Evolutionary conservation across 1,140 invertebrate species (phyloP), one percentile per base, ranked within the genome.

Genomic region (Platyura marginata): DNA sequence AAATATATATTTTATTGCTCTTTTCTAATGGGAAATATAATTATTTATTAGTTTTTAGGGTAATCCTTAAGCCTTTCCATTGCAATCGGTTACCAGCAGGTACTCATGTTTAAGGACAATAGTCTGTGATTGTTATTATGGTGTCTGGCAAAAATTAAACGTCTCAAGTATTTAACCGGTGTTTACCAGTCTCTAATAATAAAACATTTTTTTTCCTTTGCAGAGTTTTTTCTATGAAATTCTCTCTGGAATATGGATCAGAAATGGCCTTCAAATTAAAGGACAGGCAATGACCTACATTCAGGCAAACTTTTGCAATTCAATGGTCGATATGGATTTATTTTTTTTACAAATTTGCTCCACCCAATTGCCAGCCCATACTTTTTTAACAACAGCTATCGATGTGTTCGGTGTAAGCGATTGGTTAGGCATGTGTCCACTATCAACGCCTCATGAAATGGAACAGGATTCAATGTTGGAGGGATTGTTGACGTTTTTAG

Each of bases 261-360:
- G 92, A 41, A 97, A 97, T 66, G 94, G 93, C 1, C 68, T 95
- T 1, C 93, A 97, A 70, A 96, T 97, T 49, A 91, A 91, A 64
- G 91, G 91, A 11, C 92, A 97, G 66, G 91, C 92, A 4, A 96
- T 97, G 89, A 96, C 93, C 16, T 98, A 97, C 57, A 90, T 96
- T 48, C 93, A 97, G 61, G 92, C 88, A 45, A 94, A 97, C 66
- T 97, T 97, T 65, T 95, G 90, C 65, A 95, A 94, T 63, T 95
- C 91, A 2, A 94, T 96, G 85, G 85, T 93, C 0, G 93, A 97
- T 66, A 85, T 92, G 51, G 93, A 97, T 68, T 68, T 97, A 32
- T 97, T 89, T 66, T 74, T 96, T 38, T 60, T 94, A 42, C 89
- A 93, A 74, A 74, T 96, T 16, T 93, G 89, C 65, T 86, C 87